Base-by-base conservation (phyloP, 2,113 vertebrate genomes). In the Nicator chloris region DNA sequence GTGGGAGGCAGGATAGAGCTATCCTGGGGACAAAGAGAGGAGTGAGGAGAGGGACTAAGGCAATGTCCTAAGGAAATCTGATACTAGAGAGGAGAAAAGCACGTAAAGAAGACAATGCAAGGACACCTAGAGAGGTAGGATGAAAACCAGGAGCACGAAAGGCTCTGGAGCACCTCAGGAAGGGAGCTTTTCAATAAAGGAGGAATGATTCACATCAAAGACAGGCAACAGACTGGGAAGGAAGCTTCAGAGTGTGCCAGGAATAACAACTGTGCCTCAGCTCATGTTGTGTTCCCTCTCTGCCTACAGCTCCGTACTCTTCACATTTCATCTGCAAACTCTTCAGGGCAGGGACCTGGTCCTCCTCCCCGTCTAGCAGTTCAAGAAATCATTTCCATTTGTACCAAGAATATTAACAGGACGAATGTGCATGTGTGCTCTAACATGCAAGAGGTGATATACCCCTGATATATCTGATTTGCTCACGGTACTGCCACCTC, bases 201-300 rank as follows among this genome's bases (percentile, higher is more conserved):
- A 95, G 51, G 61, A 86, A 88, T 86, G 79, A 94, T 51, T 78
- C 79, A 90, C 76, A 93, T 92, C 79, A 94, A 94, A 97, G 71
- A 57, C 90, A 88, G 71, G 93, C 79, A 88, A 86, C 85, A 92
- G 71, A 40, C 92, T 90, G 88, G 79, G 90, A 96, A 92, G 85
- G 66, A 88, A 64, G 64, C 39, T 94, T 93, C 76, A 51, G 89
- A 66, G 68, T 88, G 72, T 96, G 88, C 85, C 90, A 88, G 91
- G 82, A 95, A 94, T 90, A 93, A 93, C 79, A 95, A 96, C 93
- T 64, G 86, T 59, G 69, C 76, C 83, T 92, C 69, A 31, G 86
- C 69, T 93, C 77, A 1, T 60, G 64, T 59, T 83, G 76, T 88
- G 80, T 19, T 92, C 82, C 50, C 40, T 88, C 59, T 72, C 24